A percentile compares a stretch with the other conserved stretches of the same genome.
Evolutionary conservation across 64 coral and sea anemone species (phyloP).

Genomic region (Actinia tenebrosa): DNA sequence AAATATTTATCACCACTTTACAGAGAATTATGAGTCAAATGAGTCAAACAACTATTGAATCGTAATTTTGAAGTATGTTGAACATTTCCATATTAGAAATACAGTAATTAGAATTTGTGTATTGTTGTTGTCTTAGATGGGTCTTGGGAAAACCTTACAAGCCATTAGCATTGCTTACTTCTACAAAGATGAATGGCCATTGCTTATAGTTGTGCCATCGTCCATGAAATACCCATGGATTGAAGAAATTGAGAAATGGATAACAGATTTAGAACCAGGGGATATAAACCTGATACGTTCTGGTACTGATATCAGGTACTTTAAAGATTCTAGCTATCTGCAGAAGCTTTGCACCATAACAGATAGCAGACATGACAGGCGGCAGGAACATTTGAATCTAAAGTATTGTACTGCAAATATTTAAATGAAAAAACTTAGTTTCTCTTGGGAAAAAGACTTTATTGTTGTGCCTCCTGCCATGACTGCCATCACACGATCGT

Average conservation of each 20-base stretch:
- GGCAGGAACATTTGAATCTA: too few species aligned
- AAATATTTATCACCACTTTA: too few species aligned
- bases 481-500: too few species aligned
- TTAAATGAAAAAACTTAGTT: too few species aligned
- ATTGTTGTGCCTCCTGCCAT: too few species aligned
- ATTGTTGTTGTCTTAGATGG: conserved; percentile 60
- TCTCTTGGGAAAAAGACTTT: too few species aligned
- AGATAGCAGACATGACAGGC: too few species aligned
- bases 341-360: too few species aligned
- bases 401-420: too few species aligned
- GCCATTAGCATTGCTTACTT: conserved; percentile 88
- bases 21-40: too few species aligned
- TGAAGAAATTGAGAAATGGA: conserved; percentile 99
- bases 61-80: too few species aligned
- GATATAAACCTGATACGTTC: conserved; percentile 88
- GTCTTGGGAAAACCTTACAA: conserved; percentile 96
- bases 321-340: neutral
- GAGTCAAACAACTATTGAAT: too few species aligned
- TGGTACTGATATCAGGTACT: conserved; percentile 79
- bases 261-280: conserved; percentile 80
- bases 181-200: conserved; percentile 89
- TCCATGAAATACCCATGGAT: conserved; percentile 98
- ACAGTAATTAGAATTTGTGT: neutral
- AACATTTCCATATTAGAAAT: neutral
- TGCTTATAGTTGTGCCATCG: conserved; percentile 87